Base-by-base conservation (phyloP, 1,140 invertebrate species). In the Drosophila insularis region DNA sequence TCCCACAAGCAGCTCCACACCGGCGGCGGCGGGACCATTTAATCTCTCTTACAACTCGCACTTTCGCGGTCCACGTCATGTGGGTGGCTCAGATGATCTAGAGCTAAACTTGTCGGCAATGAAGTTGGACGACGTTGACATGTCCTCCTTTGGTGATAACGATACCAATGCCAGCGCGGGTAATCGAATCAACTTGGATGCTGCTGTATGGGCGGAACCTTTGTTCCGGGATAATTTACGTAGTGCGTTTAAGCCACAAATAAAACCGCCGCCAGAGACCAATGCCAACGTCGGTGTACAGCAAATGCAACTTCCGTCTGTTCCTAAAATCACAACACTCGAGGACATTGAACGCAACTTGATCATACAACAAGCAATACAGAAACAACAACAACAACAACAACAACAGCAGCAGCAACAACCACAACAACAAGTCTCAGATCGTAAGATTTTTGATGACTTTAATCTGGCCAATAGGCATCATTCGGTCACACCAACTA, bases 91-190 rank as follows among this genome's bases (percentile, higher is more conserved):
- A 0, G 90, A 91, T 46, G 90, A 91, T 40, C 68, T 91, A 55
- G 91, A 92, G 70, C 53, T 92, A 21, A 94, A 93, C 81, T 77
- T 95, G 17, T 93, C 94, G 2, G 92, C 94, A 69, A 92, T 94
- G 89, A 93, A 94, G 71, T 80, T 94, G 43, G 94, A 94, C 71
- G 93, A 94, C 68, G 93, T 93, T n/a, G 91, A 92, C 37, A 31
- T 92, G 7, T 77, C 80, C 46, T 65, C 76, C 13, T 90, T 81
- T 27, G 92, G 93, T 59, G 93, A 94, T 37, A 75, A 70, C 55
- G 76, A 73, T 50, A 67, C 40, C 10, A 71, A 46, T 60, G 21
- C 23, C 21, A 27, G 27, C 27, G 10, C 32, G 11, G 40, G 74
- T 0, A 61, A 74, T 31, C 76, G 92, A n/a, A 64, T 91, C 5